Percentiles rank a stretch among this genome's conserved stretches.
These are phyloP conservation scores for Nebria salina DNA, from an alignment of 2,888 invertebrate genomes.

Conservation along the genomic window DNA sequence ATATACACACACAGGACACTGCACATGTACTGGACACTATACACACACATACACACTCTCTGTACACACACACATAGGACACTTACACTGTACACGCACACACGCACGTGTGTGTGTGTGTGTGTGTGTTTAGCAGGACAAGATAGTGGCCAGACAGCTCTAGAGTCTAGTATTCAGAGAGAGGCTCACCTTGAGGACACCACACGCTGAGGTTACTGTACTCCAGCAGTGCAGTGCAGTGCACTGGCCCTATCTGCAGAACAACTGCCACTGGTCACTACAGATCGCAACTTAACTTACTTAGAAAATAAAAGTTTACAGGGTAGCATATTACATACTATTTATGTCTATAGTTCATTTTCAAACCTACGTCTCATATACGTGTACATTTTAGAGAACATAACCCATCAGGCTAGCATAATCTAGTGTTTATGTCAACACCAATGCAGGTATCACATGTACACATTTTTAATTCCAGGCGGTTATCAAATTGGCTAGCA, in stretches of 20 bases:
- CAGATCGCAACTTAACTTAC: not conserved
- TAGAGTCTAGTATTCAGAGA: not conserved
- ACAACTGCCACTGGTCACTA: conserved; percentile 17
- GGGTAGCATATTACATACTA: too few species aligned
- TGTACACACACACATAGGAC: not conserved
- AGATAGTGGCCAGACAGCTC: not conserved
- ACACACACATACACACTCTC: too few species aligned
- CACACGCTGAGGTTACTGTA: conserved; percentile 26
- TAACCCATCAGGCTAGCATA: not conserved
- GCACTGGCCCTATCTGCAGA: conserved; percentile 32
- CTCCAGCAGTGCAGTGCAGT: conserved; percentile 18
- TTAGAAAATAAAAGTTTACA: not conserved
- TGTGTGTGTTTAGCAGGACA: conserved; percentile 6
- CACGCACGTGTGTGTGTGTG: not conserved
- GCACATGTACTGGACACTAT: not conserved
- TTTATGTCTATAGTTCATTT: not conserved
- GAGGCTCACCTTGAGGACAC: conserved; percentile 39
- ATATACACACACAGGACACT: too few species aligned
- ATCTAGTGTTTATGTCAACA: not conserved
- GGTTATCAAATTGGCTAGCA: conserved; percentile 67
- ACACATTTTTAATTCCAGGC: conserved; percentile 58
- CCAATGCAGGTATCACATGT: not conserved
- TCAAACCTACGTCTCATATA: too few species aligned
- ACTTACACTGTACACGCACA: too few species aligned
- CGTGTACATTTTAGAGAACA: too few species aligned